Evolutionary conservation across 2,888 invertebrate genomes (phyloP), one percentile per base, ranked within the genome.

Genomic region (Cephus spinipes): DNA sequence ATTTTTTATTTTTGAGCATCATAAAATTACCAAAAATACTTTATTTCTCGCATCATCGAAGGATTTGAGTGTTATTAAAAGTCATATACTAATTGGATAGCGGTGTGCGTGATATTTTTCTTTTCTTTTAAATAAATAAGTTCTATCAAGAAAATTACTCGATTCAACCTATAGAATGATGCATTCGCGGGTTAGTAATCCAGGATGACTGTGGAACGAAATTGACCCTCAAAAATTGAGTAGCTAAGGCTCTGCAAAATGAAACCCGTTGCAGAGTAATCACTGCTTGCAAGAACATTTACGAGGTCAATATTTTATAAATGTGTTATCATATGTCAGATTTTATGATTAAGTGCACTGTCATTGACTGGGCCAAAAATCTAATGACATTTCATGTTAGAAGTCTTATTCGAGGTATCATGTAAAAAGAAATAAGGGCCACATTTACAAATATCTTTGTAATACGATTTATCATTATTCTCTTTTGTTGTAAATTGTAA

Each of bases 401-500:
- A 40, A 40, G 55, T 55, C 55, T 55, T 55, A 55, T 55, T 23
- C 55, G 23, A 55, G 55, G 23, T 55, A 55, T 55, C 55, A 55
- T 55, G 55, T 55, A 55, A 55, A 55, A 55, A 55, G 23, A 55
- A 55, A 55, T 23, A 23, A 55, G 55, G 55, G 55, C 23, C 23
- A 55, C 55, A 23, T 55, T 55, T 55, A 55, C 23, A 55, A 55
- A 23, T 23, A 33, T 31, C 32, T 71, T 71, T 31, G 71, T 32
- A 71, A 71, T 71, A 71, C 71, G 71, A 32, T 71, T 71, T 71
- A 71, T 33, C 71, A 33, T 71, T 30, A 12, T 71, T 32, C 32
- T 71, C 84, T 79, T 83, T 82, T 82, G 76, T 82, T 83, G 74
- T 80, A 81, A 79, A 79, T 36, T 75, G n/a, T 77, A 75, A 71